Conservation (phyloP, 2,888 invertebrate genomes). For the Aricia artaxerxes region DNA sequence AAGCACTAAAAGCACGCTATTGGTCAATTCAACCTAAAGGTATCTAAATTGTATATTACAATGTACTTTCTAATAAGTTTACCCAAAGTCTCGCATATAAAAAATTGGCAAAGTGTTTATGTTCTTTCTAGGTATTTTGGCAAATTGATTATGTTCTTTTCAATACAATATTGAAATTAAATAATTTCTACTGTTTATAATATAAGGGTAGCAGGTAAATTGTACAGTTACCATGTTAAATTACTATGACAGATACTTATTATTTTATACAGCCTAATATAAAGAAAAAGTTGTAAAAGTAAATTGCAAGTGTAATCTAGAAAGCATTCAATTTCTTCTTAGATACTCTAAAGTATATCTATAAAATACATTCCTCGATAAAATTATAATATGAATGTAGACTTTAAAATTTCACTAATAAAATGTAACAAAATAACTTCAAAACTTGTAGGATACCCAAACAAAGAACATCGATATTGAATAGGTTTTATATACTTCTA, state of each 20-base stretch:
- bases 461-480: neutral
- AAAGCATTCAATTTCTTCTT: neutral
- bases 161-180: neutral
- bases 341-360: neutral
- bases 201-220: too few species aligned
- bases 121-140: neutral
- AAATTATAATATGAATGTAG: too few species aligned
- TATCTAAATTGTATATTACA: neutral
- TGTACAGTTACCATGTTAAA: too few species aligned
- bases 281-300: too few species aligned
- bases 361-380: neutral
- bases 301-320: neutral
- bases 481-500: neutral
- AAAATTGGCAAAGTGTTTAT: neutral
- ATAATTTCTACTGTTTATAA: neutral
- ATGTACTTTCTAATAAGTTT: neutral
- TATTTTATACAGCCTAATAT: too few species aligned
- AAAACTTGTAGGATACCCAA: neutral
- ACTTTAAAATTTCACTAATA: neutral
- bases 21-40: neutral
- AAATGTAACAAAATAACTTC: neutral
- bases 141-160: too few species aligned
- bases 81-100: neutral
- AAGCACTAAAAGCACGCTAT: slow-evolving; percentile 34
- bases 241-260: too few species aligned